These are phyloP conservation scores for Pollicipes pollicipes DNA, from an alignment of 1,140 invertebrate species.

Conservation along the genomic window DNA sequence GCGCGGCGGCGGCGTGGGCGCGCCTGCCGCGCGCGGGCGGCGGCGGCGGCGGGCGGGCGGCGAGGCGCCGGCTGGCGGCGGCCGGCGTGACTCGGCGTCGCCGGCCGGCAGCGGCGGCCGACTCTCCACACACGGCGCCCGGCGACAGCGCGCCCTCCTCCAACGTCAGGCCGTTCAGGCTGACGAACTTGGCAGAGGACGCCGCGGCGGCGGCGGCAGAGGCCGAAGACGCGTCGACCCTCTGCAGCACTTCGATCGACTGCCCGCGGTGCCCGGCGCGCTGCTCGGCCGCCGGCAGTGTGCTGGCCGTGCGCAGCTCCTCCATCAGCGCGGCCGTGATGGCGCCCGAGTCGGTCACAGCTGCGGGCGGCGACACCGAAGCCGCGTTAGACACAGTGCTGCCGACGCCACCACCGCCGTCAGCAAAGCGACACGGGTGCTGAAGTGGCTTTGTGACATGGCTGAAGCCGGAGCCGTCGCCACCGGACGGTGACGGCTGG, in stretches of 20 bases:
- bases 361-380: neutral
- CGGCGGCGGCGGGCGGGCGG: no score
- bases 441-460: no score
- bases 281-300: neutral
- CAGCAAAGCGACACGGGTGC: constrained; percentile 26
- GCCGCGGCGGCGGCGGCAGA: no score
- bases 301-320: neutral
- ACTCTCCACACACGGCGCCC: no score
- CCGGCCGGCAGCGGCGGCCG: neutral
- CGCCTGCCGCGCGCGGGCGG: no score
- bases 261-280: neutral
- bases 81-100: no score
- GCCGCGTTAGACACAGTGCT: neutral
- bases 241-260: neutral
- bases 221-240: neutral
- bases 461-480: no score
- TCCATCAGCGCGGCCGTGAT: constrained; percentile 4
- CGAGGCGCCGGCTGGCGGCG: no score
- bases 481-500: no score
- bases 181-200: neutral
- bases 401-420: neutral
- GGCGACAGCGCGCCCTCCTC: neutral
- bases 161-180: neutral
- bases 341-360: neutral
- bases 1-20: no score